Percentiles rank a stretch among this genome's conserved stretches.
These are phyloP conservation scores for Semotilus atromaculatus DNA, from an alignment of 2,797 vertebrate species.

Conservation along the genomic window DNA sequence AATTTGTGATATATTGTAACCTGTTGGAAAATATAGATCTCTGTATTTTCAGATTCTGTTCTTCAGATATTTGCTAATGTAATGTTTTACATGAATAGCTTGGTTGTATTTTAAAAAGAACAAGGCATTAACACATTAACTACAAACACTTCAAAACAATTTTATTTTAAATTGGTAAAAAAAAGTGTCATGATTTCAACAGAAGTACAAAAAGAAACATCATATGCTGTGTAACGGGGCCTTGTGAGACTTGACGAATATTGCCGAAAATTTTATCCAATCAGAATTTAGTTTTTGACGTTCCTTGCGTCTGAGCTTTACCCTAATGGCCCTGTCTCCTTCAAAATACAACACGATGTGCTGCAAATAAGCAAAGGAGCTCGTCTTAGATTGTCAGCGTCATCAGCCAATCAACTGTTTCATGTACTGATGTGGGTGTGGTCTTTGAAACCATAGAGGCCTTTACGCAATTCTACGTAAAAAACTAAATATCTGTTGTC, in stretches of 20 bases:
- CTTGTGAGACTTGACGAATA: neutral
- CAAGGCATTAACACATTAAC: neutral
- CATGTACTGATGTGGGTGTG: neutral
- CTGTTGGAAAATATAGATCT: neutral
- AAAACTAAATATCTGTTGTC: neutral
- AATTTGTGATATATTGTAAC: too few relatives aligned
- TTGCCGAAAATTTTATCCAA: neutral
- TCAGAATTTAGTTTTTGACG: neutral
- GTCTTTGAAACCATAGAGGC: neutral
- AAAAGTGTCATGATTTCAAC: neutral
- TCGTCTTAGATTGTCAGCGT: neutral
- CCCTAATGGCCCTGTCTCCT: neutral
- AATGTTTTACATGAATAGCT: neutral
- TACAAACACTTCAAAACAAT: neutral
- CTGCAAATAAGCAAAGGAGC: neutral
- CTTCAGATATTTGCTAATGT: neutral
- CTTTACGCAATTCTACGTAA: neutral
- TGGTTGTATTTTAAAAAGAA: neutral
- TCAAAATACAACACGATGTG: neutral
- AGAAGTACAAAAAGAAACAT: neutral
- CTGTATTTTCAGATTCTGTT: too few relatives aligned
- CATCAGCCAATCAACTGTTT: neutral
- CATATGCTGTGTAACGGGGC: neutral
- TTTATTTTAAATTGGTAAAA: neutral
- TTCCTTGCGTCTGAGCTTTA: neutral